These are phyloP conservation scores for Hippocampus kuda DNA, from an alignment of 2,797 vertebrate genomes.

Conservation along the genomic window DNA sequence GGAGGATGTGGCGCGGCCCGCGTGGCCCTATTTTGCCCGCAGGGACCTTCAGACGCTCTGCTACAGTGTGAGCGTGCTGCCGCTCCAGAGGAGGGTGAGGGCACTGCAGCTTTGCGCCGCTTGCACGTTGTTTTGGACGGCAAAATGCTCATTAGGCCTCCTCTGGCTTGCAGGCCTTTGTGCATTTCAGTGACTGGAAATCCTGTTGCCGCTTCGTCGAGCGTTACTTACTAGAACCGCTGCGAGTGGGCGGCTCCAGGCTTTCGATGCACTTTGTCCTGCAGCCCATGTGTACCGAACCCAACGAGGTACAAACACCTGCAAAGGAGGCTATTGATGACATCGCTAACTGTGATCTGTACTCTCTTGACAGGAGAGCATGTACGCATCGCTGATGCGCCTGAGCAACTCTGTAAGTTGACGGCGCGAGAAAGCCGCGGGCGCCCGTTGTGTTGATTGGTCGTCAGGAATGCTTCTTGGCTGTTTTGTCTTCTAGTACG, in stretches of 20 bases:
- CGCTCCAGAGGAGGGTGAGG: conserved; percentile 51
- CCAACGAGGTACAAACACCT: conserved; percentile 33
- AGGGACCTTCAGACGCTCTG: conserved; percentile 15
- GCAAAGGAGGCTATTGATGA: not conserved
- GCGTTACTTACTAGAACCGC: not conserved
- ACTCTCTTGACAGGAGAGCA: conserved; percentile 29
- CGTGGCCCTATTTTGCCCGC: conserved; percentile 63
- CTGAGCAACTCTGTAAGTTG: conserved; percentile 44
- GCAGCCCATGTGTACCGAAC: conserved; percentile 4
- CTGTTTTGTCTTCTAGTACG: conserved; percentile 16
- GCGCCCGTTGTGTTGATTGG: not conserved
- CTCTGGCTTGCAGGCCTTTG: conserved; percentile 23
- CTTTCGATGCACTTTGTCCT: conserved; percentile 27
- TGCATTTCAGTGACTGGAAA: conserved; percentile 23
- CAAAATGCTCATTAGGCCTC: not conserved
- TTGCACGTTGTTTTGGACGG: not conserved
- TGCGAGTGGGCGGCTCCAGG: rapidly evolving
- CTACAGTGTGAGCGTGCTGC: conserved; percentile 37
- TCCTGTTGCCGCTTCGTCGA: conserved; percentile 17
- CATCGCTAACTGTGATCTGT: not conserved
- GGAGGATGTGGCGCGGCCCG: conserved; percentile 68
- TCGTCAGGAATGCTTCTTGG: not conserved
- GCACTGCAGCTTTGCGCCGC: not conserved
- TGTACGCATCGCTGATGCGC: conserved; percentile 36
- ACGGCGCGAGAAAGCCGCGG: no score